Evolutionary conservation across 2,113 vertebrate genomes (phyloP).

Genomic region (Scortum barcoo): DNA sequence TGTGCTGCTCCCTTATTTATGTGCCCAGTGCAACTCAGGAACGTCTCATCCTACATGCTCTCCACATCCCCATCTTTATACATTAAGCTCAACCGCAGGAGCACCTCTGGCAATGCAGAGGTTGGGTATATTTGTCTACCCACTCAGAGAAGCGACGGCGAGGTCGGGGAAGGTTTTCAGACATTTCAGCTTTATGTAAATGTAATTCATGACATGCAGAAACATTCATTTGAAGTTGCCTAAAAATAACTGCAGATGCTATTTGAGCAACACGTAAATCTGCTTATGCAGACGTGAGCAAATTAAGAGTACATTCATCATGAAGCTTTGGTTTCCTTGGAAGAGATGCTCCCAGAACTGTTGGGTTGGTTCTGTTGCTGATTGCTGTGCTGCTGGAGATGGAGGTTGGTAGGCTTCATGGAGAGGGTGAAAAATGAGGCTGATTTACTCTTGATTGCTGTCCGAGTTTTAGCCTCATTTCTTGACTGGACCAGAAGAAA

Average conservation of each 20-base stretch:
- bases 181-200: constrained; percentile 74
- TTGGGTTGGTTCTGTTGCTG: constrained; percentile 33
- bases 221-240: constrained; percentile 62
- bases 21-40: constrained; percentile 73
- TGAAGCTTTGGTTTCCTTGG: constrained; percentile 5
- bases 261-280: constrained; percentile 48
- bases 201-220: constrained; percentile 68
- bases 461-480: constrained; percentile 41
- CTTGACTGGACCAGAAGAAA: constrained; percentile 34
- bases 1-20: constrained; percentile 81
- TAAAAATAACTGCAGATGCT: constrained; percentile 62
- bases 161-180: constrained; percentile 71
- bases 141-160: constrained; percentile 63
- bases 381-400: constrained; percentile 44
- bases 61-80: constrained; percentile 77
- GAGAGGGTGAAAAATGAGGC: constrained; percentile 59
- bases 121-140: constrained; percentile 75
- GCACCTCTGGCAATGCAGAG: constrained; percentile 78
- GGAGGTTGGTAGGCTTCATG: constrained; percentile 43
- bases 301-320: constrained; percentile 43
- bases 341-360: constrained; percentile 10
- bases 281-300: constrained; percentile 49
- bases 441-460: constrained; percentile 77
- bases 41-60: constrained; percentile 77
- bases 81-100: constrained; percentile 81